Base-by-base conservation (phyloP, 1,140 invertebrate species). In the Ostrea denselamellosa region DNA sequence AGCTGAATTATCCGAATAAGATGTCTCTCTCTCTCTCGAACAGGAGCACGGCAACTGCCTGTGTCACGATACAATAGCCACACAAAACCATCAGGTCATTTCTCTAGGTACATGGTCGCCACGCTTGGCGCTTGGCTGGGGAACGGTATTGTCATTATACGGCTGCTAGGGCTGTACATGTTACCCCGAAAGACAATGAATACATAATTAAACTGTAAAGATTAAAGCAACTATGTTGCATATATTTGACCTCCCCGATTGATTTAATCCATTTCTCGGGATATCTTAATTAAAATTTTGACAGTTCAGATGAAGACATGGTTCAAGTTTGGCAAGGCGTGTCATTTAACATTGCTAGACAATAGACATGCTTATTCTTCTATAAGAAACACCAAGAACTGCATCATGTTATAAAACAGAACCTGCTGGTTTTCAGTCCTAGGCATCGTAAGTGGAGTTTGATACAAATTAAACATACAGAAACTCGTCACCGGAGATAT, bases 231-330 rank as follows among this genome's bases (percentile, higher is more conserved):
- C n/a, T 5, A 44, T 5, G 14, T 9, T 17, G 8, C 54, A 17
- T 56, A 17, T 8, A 62, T 62, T 62, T 62, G 19, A 62, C 56
- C 56, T 62, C 56, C 56, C 17, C 56, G 17, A 62, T 62, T 62
- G n/a, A 19, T 62, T 62, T n/a, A 7, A 7, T 62, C 17, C 17
- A 7, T 62, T 0, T 19, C 56, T 62, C 56, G 17, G 5, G 22
- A 77, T 77, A 77, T 77, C 68, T 34, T 28, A 9, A 77, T 77
- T 77, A 44, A 28, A 28, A 34, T 28, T 62, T 25, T 77, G 68
- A 77, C 68, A 77, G 68, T 17, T 77, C 68, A 77, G 25, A 77
- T 28, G 25, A 25, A 28, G 22, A 34, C 68, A 34, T 77, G 8
- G 25, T 14, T 14, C 9, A 28, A 34, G 14, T 77, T 77, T 77